phyloP scores from a whole-genome alignment of 2,888 invertebrate genomes.

The Agonopterix subpropinquella region DNA sequence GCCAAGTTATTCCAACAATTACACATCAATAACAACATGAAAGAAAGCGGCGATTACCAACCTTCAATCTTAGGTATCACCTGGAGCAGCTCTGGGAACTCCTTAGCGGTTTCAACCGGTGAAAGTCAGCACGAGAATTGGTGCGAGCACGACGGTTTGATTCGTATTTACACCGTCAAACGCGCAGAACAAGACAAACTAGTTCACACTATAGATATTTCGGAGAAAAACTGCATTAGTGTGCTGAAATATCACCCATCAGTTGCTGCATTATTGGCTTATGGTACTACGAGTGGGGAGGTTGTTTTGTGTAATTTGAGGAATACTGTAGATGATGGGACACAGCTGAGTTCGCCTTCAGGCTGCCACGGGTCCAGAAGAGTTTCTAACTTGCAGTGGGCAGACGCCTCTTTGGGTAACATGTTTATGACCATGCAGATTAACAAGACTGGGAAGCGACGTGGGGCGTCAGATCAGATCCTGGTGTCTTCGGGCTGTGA shows the following conservation, averaged over 20 bases:
- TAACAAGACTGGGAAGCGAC: constrained; percentile 40
- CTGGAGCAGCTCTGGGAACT: constrained; percentile 56
- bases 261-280: constrained; percentile 46
- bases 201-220: constrained; percentile 39
- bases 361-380: constrained; percentile 48
- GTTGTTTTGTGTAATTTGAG: constrained; percentile 49
- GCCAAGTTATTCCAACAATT: constrained; percentile 53
- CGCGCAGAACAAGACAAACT: constrained; percentile 67
- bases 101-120: constrained; percentile 51
- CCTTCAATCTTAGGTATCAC: constrained; percentile 38
- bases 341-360: constrained; percentile 40
- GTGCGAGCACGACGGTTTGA: constrained; percentile 53
- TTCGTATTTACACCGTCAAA: constrained; percentile 47
- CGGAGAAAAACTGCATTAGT: constrained; percentile 54
- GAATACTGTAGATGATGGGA: constrained; percentile 26
- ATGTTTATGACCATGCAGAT: constrained; percentile 46
- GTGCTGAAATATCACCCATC: constrained; percentile 49
- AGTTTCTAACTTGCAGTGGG: constrained; percentile 48
- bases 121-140: constrained; percentile 49
- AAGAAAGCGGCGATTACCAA: constrained; percentile 46
- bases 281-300: constrained; percentile 51
- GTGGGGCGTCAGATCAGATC: constrained; percentile 50
- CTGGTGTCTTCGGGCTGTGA: constrained; percentile 39
- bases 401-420: constrained; percentile 40
- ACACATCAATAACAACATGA: constrained; percentile 25